Evolutionary conservation across 2,113 vertebrate species (phyloP).

Genomic region (Lontra canadensis): DNA sequence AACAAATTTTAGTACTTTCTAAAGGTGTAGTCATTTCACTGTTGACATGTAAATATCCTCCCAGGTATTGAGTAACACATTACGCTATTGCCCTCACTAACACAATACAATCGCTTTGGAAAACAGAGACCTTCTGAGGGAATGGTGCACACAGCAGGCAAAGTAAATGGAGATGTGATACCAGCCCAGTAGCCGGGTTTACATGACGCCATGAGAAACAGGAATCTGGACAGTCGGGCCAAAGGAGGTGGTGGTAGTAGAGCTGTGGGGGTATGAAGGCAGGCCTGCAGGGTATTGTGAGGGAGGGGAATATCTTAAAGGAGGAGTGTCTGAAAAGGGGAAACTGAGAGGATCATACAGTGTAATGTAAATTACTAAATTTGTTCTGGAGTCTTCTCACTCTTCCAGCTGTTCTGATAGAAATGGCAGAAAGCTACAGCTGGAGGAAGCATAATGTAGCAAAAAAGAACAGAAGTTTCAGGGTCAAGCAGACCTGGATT

Average conservation of each 20-base stretch:
- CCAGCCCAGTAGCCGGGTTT: neutral
- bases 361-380: neutral
- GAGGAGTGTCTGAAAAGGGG: neutral
- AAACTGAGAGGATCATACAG: neutral
- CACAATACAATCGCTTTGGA: neutral
- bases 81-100: neutral
- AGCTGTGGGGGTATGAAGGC: neutral
- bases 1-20: neutral
- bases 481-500: neutral
- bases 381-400: neutral
- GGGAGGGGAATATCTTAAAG: neutral
- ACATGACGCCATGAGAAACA: neutral
- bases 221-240: neutral
- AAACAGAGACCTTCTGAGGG: neutral
- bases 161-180: neutral
- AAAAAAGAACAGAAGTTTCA: neutral
- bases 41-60: neutral
- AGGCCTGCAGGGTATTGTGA: neutral
- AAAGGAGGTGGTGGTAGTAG: neutral
- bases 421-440: neutral
- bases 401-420: neutral
- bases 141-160: neutral
- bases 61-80: neutral
- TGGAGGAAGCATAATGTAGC: neutral
- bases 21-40: neutral